A percentile compares a stretch with the other conserved stretches of the same genome.
phyloP scores from a whole-genome alignment of 2,888 invertebrate species.

The Aphrophora alni region DNA sequence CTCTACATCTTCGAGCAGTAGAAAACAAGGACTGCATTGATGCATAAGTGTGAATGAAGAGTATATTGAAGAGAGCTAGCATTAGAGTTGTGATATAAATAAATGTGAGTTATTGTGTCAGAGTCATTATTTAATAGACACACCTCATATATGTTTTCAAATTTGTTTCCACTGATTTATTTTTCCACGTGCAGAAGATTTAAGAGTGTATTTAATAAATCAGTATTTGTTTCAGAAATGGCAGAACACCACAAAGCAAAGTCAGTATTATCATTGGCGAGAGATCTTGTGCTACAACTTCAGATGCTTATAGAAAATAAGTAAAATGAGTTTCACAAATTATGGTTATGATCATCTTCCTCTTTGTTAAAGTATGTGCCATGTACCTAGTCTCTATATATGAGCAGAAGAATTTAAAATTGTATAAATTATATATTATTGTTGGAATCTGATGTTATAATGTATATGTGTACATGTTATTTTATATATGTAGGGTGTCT shows the following conservation, averaged over 20 bases:
- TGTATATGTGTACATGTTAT: not conserved
- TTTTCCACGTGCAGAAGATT: no score
- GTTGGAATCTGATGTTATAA: conserved; percentile 2
- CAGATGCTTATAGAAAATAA: conserved; percentile 94
- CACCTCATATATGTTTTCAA: no score
- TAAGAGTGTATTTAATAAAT: not conserved
- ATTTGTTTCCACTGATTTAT: no score
- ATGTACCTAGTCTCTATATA: not conserved
- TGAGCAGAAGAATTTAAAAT: not conserved
- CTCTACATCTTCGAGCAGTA: no score
- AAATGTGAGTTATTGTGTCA: no score
- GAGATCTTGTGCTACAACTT: conserved; percentile 86
- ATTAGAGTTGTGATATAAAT: no score
- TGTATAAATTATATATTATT: conserved; percentile 6
- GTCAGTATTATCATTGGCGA: conserved; percentile 79
- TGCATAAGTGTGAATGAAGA: no score
- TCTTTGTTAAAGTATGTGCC: conserved; percentile 2
- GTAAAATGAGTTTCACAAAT: conserved; percentile 59
- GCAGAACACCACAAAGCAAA: conserved; percentile 92
- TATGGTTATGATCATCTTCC: not conserved
- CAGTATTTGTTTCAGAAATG: conserved; percentile 77
- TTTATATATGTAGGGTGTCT: not conserved
- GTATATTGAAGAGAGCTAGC: no score
- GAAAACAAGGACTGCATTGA: no score
- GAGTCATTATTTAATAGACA: no score